phyloP scores from a whole-genome alignment of 2,888 invertebrate genomes.

The Ptilodon capucinus region DNA sequence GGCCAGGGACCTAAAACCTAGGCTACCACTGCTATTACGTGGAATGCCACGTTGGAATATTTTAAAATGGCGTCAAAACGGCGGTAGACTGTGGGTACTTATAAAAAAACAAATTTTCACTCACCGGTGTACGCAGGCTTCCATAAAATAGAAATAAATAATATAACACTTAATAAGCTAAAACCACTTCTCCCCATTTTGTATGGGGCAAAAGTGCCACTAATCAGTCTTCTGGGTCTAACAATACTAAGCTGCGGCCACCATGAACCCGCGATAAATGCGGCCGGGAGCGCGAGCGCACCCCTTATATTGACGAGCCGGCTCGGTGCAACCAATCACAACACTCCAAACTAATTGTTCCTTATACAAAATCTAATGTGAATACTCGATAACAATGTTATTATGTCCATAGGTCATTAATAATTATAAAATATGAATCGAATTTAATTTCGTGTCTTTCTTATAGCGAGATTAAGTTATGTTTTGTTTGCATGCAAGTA shows the following conservation, averaged over 20 bases:
- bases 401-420: slow-evolving; percentile 23
- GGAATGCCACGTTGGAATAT: no score
- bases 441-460: not conserved
- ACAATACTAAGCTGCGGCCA: slow-evolving; percentile 62
- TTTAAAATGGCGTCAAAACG: no score
- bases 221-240: slow-evolving; percentile 66
- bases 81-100: no score
- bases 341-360: slow-evolving; percentile 15
- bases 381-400: slow-evolving; percentile 28
- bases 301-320: slow-evolving; percentile 60
- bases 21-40: no score
- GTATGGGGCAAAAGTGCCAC: slow-evolving; percentile 59
- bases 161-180: slow-evolving; percentile 69
- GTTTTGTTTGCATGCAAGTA: no score
- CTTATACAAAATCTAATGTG: slow-evolving; percentile 29
- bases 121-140: slow-evolving; percentile 65
- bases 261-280: slow-evolving; percentile 67
- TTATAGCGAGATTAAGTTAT: no score
- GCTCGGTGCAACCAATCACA: slow-evolving; percentile 27
- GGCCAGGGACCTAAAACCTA: no score
- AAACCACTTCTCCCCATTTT: slow-evolving; percentile 21
- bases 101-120: slow-evolving; percentile 28
- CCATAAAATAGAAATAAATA: slow-evolving; percentile 73
- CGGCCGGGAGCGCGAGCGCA: slow-evolving; percentile 27
- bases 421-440: not conserved